phyloP scores from a whole-genome alignment of 2,888 invertebrate species.

The Zygogramma bicolorata region DNA sequence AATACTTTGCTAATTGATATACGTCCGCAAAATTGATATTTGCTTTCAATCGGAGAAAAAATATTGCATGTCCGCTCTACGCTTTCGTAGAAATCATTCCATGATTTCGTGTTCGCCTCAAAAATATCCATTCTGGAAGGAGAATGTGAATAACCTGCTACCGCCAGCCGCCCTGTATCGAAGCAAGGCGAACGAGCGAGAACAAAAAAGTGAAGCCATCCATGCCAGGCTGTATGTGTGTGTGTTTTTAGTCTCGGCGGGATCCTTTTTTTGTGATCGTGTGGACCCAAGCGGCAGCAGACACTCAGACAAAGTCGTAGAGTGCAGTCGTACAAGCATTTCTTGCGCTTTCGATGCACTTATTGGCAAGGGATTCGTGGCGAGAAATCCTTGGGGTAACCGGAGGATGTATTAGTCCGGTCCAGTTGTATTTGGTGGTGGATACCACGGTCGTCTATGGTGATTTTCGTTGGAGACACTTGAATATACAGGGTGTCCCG shows the following conservation, averaged over 20 bases:
- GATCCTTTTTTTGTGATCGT: conserved; percentile 19
- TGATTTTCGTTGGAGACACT: too few relatives aligned
- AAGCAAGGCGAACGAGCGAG: conserved; percentile 28
- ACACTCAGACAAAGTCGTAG: conserved; percentile 26
- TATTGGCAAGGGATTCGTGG: background rate
- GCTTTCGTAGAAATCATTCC: too few relatives aligned
- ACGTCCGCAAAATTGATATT: too few relatives aligned
- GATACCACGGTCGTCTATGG: too few relatives aligned
- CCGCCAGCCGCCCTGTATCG: conserved; percentile 24
- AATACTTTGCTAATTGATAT: too few relatives aligned
- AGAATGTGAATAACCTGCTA: background rate
- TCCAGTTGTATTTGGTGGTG: too few relatives aligned
- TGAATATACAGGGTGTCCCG: too few relatives aligned
- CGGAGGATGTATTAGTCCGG: too few relatives aligned
- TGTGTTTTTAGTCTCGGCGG: conserved; percentile 29
- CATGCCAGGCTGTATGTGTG: background rate
- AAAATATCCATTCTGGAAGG: background rate
- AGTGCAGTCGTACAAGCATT: conserved; percentile 25
- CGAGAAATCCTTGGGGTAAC: conserved; percentile 24
- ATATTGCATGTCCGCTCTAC: too few relatives aligned
- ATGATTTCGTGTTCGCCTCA: too few relatives aligned
- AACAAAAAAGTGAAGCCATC: conserved; percentile 31
- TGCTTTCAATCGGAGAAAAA: too few relatives aligned
- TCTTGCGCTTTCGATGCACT: conserved; percentile 21
- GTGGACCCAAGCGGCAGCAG: conserved; percentile 24